Evolutionary conservation across 1,140 invertebrate genomes (phyloP).

Genomic region (Pseudachorutes palmiensis): DNA sequence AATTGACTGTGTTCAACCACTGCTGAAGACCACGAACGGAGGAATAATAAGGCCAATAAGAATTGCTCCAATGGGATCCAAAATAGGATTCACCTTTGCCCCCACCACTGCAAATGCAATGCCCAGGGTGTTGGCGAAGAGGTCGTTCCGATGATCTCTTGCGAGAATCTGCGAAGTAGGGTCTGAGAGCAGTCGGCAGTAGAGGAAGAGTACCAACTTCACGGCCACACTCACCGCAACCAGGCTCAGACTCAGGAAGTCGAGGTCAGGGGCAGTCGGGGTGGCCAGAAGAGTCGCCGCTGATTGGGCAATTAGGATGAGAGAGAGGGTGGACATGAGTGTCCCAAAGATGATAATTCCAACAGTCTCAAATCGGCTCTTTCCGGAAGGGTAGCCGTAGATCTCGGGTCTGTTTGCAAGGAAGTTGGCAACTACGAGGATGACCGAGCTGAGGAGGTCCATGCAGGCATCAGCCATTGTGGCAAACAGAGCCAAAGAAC

Average conservation of each 20-base stretch:
- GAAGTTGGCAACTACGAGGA: not conserved
- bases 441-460: not conserved
- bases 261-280: not conserved
- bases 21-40: not conserved
- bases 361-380: slow-evolving; percentile 10
- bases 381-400: slow-evolving; percentile 11
- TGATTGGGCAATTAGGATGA: slow-evolving; percentile 2
- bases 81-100: not conserved
- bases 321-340: slow-evolving; percentile 9
- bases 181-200: not conserved
- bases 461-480: slow-evolving; percentile 12
- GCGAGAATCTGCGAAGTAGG: not conserved
- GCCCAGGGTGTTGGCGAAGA: slow-evolving; percentile 4
- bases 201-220: not conserved
- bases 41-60: not conserved
- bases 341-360: slow-evolving; percentile 11
- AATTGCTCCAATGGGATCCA: slow-evolving; percentile 12
- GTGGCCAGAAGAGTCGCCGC: not conserved
- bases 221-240: not conserved
- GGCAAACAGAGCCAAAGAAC: slow-evolving; percentile 8
- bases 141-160: slow-evolving; percentile 13
- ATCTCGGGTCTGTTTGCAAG: not conserved
- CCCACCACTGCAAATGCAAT: not conserved
- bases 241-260: not conserved
- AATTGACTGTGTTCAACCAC: slow-evolving; percentile 8